Evolutionary conservation across 2,113 vertebrate genomes (phyloP).

Genomic region (Tychaedon coryphoeus): DNA sequence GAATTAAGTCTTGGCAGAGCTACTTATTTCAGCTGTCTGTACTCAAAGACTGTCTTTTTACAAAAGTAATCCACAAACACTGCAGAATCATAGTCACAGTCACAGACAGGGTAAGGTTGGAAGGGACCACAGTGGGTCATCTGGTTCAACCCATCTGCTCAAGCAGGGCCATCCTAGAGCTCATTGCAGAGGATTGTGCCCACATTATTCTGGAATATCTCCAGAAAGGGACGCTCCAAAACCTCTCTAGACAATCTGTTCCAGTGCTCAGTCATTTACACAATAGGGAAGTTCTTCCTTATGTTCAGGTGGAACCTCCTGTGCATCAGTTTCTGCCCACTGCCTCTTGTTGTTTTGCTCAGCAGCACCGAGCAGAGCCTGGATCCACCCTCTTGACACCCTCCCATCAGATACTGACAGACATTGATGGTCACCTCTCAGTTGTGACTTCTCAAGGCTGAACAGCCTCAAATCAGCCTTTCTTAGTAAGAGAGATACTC

Average conservation of each 20-base stretch:
- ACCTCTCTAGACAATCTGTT: background rate
- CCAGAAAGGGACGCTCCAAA: background rate
- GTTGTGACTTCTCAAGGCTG: background rate
- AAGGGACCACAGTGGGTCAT: background rate
- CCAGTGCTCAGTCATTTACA: fast-evolving
- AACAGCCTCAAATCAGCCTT: background rate
- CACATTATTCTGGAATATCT: background rate
- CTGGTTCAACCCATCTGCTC: background rate
- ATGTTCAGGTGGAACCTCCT: background rate
- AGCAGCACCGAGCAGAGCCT: fast-evolving
- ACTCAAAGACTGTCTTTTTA: background rate
- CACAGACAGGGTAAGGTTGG: background rate
- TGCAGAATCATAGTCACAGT: background rate
- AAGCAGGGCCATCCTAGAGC: background rate
- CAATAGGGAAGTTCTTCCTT: background rate
- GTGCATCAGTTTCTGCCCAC: background rate
- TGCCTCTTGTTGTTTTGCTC: background rate
- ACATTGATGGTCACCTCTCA: no score
- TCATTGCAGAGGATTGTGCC: background rate
- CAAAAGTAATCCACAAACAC: background rate
- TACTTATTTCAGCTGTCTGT: background rate
- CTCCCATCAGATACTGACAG: background rate
- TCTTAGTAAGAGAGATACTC: background rate
- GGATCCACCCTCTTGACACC: fast-evolving
- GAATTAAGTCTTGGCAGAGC: background rate